phyloP scores from a whole-genome alignment of 37 sponge, comb jelly and placozoan species.

The Mnemiopsis leidyi region DNA sequence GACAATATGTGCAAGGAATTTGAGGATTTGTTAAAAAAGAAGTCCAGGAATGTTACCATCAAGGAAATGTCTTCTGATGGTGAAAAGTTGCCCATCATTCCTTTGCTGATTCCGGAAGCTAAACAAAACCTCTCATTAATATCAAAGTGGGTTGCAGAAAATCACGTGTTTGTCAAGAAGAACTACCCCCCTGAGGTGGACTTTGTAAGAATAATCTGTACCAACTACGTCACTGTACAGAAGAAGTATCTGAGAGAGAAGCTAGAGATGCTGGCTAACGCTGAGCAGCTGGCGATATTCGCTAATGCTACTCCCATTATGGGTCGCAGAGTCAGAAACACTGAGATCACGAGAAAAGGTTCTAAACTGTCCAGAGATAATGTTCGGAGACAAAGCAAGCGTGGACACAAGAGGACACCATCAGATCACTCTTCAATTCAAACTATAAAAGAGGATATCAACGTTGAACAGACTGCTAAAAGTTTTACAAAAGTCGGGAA shows the following conservation, averaged over 20 bases:
- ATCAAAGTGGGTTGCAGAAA: background rate
- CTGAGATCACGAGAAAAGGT: constrained; percentile 20
- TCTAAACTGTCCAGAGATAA: background rate
- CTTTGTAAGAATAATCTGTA: background rate
- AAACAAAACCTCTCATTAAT: background rate
- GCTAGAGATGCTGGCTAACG: background rate
- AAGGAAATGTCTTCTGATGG: background rate
- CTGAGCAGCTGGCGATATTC: constrained; percentile 1
- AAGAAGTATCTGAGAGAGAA: background rate
- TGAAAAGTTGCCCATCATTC: background rate
- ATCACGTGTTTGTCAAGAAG: background rate
- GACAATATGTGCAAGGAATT: constrained; percentile 27
- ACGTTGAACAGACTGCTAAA: background rate
- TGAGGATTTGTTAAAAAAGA: constrained; percentile 32
- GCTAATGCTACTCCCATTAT: background rate
- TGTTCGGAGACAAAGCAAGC: constrained; percentile 1
- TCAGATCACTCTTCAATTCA: constrained; percentile 18
- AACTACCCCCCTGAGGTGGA: background rate
- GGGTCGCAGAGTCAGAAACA: background rate
- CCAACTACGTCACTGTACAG: background rate
- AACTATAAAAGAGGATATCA: constrained; percentile 21
- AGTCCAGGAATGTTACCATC: background rate
- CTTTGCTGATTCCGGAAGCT: background rate
- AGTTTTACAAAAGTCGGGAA: background rate
- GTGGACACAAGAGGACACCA: constrained; percentile 25